phyloP scores from a whole-genome alignment of 1,140 invertebrate genomes.

The Spodoptera litura region DNA sequence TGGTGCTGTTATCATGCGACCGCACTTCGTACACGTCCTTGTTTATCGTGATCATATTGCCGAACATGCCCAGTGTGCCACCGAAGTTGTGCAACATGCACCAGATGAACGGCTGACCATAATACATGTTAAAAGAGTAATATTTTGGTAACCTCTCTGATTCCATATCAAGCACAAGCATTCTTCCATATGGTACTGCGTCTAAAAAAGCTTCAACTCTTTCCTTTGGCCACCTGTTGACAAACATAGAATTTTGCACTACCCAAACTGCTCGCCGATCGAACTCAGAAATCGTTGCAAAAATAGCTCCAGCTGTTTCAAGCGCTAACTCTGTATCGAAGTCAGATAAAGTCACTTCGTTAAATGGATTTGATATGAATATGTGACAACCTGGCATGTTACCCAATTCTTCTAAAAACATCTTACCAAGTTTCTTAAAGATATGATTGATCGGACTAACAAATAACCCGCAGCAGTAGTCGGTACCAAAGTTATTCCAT shows the following conservation, averaged over 20 bases:
- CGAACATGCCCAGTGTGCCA: conserved; percentile 95
- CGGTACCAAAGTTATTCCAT: conserved; percentile 92
- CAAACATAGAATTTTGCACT: conserved; percentile 96
- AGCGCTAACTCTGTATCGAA: conserved; percentile 85
- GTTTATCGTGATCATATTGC: conserved; percentile 91
- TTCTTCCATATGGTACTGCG: conserved; percentile 91
- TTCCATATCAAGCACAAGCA: conserved; percentile 95
- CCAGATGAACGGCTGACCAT: conserved; percentile 97
- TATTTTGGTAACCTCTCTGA: conserved; percentile 95
- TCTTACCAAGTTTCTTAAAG: conserved; percentile 90
- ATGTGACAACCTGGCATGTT: conserved; percentile 93
- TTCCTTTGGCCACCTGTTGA: conserved; percentile 90
- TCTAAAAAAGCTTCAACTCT: conserved; percentile 91
- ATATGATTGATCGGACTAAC: conserved; percentile 92
- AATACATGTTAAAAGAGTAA: conserved; percentile 91
- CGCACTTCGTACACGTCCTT: conserved; percentile 89
- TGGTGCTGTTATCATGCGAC: conserved; percentile 89
- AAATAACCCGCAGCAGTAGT: conserved; percentile 93
- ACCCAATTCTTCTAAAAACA: conserved; percentile 91
- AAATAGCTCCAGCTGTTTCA: conserved; percentile 90
- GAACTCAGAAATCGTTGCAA: conserved; percentile 88
- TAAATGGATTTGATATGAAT: conserved; percentile 97
- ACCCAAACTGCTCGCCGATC: conserved; percentile 94
- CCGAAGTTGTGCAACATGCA: conserved; percentile 99
- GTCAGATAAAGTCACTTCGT: conserved; percentile 92